phyloP scores from a whole-genome alignment of 2,113 vertebrate genomes.

The Phalacrocorax aristotelis region DNA sequence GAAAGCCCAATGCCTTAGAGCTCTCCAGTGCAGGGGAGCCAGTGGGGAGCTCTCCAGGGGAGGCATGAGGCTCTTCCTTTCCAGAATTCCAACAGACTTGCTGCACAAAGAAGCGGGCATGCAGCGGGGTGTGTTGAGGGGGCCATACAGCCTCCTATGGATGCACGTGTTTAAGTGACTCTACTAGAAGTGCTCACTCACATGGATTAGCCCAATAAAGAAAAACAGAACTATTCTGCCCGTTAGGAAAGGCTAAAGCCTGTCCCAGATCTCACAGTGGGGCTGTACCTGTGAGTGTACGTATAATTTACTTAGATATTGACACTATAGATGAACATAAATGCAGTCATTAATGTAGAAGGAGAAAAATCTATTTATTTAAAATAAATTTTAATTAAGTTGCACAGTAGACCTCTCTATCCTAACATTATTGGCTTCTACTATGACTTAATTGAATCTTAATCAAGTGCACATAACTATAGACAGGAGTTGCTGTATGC shows the following conservation, averaged over 20 bases:
- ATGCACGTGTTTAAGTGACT: neutral
- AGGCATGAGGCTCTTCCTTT: neutral
- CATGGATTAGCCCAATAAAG: neutral
- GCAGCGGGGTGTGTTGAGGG: fast-evolving
- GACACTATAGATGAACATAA: neutral
- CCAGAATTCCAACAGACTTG: neutral
- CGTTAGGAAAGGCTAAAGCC: neutral
- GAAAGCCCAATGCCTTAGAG: neutral
- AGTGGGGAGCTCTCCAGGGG: neutral
- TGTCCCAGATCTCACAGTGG: neutral
- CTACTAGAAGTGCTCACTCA: neutral
- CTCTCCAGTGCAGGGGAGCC: neutral
- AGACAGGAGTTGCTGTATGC: neutral
- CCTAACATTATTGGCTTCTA: neutral
- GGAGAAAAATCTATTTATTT: neutral
- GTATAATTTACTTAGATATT: neutral
- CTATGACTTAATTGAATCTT: neutral
- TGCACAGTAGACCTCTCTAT: neutral
- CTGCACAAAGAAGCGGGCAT: neutral
- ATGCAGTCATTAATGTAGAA: neutral
- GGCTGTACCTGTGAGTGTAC: neutral
- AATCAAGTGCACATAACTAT: neutral
- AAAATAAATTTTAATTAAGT: neutral
- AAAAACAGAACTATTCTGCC: neutral
- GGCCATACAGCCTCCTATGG: fast-evolving